Evolutionary conservation across 2,797 vertebrate species (phyloP).

Genomic region (Lepilemur septentrionalis): DNA sequence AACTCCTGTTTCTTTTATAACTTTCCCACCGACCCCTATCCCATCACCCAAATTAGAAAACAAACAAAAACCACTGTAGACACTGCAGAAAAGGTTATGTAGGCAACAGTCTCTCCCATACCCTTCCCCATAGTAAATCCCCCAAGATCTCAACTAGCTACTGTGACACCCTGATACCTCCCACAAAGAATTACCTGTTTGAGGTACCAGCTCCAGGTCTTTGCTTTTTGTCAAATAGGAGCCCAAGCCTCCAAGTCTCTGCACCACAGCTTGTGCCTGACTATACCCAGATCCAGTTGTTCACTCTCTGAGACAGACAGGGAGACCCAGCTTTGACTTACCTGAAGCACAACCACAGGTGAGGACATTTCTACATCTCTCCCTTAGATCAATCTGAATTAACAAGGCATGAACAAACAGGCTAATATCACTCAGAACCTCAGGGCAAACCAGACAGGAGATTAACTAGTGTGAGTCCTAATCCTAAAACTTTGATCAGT

Average conservation of each 20-base stretch:
- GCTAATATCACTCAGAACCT: background rate
- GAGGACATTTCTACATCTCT: background rate
- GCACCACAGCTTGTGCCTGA: background rate
- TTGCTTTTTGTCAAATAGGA: background rate
- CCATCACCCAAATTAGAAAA: background rate
- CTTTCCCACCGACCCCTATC: background rate
- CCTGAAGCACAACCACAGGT: background rate
- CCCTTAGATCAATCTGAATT: background rate
- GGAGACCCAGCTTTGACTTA: background rate
- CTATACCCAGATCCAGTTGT: background rate
- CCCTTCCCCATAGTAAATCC: background rate
- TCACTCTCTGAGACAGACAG: background rate
- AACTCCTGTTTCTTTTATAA: conserved; percentile 4
- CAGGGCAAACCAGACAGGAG: background rate
- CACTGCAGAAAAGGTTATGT: background rate
- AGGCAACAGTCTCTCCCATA: background rate
- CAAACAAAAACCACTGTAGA: background rate
- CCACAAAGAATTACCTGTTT: background rate
- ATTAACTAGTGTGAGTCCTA: background rate
- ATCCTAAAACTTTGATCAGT: background rate
- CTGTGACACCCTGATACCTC: background rate
- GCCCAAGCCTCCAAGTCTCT: background rate
- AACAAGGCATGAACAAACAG: background rate
- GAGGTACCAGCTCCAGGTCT: background rate
- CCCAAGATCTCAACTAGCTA: background rate